Percentiles rank a stretch among this genome's conserved stretches.
Conservation (phyloP, 2,888 invertebrate genomes). For the Itoplectis maculator region DNA sequence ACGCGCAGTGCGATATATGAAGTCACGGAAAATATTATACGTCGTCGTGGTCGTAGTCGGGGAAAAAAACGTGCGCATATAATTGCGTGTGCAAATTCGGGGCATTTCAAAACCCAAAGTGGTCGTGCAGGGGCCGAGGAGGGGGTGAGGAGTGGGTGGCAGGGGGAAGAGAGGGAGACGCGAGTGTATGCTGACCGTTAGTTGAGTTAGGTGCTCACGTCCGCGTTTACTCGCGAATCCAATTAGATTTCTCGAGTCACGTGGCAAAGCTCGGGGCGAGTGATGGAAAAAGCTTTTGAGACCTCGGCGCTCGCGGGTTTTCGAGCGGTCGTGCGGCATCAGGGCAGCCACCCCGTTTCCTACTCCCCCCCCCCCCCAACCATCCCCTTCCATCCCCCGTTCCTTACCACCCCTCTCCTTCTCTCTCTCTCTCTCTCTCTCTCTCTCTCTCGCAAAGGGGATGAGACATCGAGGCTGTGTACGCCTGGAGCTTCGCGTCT, state of each 20-base stretch:
- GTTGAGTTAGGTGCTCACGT: conserved; percentile 14
- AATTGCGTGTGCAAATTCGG: background rate
- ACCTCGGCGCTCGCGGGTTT: conserved; percentile 23
- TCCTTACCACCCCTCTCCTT: too few species aligned
- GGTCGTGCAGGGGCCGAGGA: too few species aligned
- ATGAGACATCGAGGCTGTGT: conserved; percentile 70
- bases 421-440: background rate
- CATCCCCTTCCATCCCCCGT: too few species aligned
- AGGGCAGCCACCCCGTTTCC: background rate
- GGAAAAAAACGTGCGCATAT: background rate
- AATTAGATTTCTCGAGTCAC: conserved; percentile 37
- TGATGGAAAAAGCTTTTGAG: conserved; percentile 47
- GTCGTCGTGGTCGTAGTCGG: background rate
- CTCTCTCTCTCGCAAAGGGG: conserved; percentile 44
- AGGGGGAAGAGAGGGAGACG: too few species aligned
- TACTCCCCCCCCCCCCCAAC: too few species aligned
- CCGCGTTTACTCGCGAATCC: conserved; percentile 33
- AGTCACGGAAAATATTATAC: background rate
- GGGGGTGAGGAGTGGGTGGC: too few species aligned
- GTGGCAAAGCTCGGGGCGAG: conserved; percentile 19
- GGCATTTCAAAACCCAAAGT: background rate
- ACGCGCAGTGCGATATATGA: too few species aligned
- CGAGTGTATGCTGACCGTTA: background rate
- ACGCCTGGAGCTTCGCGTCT: conserved; percentile 51
- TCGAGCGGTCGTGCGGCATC: conserved; percentile 14